Evolutionary conservation across 2,797 vertebrate species (phyloP).

Genomic region (Cyprinodon diabolis): DNA sequence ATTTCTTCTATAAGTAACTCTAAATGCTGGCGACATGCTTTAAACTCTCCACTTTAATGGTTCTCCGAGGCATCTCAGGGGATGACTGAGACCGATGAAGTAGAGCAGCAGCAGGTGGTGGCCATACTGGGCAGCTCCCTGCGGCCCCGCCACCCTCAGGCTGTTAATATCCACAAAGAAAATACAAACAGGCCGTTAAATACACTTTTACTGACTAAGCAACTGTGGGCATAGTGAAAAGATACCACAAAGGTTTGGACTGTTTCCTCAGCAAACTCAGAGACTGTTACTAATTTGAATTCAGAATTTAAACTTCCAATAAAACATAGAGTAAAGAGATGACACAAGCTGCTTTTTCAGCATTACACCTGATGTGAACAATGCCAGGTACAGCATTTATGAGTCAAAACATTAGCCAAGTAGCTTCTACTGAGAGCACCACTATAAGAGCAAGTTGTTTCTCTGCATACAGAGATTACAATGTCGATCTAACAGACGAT

Average conservation of each 20-base stretch:
- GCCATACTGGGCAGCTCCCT: constrained; percentile 9
- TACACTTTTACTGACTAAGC: not conserved
- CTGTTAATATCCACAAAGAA: constrained; percentile 1
- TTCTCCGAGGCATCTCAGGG: not conserved
- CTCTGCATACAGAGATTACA: too few species aligned
- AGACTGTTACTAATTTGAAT: not conserved
- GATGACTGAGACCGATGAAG: not conserved
- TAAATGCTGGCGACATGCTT: not conserved
- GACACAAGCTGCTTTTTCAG: not conserved
- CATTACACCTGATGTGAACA: not conserved
- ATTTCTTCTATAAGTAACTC: not conserved
- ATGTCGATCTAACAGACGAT: not conserved
- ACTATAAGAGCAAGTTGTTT: not conserved
- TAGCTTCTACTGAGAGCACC: not conserved
- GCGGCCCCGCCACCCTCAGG: not conserved
- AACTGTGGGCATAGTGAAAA: not conserved
- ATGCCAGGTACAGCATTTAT: not conserved
- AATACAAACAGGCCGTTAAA: not conserved
- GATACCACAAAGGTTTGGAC: not conserved
- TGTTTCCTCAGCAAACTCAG: not conserved
- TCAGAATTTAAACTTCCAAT: not conserved
- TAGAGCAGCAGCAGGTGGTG: constrained; percentile 24
- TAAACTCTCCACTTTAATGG: not conserved
- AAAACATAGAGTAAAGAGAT: not conserved
- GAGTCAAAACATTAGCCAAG: not conserved